Conservation (phyloP, 2,113 vertebrate species). For the Parus major region DNA sequence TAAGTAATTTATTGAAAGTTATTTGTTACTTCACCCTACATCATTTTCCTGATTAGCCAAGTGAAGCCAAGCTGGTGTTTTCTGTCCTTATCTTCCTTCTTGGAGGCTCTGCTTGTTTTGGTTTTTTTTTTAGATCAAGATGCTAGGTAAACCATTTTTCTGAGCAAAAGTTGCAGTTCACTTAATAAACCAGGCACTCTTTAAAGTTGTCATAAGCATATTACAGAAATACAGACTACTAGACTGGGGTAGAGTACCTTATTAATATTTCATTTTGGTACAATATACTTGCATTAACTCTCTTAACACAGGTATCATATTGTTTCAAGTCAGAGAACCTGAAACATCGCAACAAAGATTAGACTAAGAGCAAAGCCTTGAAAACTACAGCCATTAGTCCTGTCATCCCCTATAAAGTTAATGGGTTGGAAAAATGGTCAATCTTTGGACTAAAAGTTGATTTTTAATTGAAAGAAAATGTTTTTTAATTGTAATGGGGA, state of each 20-base stretch:
- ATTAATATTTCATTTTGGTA: constrained; percentile 72
- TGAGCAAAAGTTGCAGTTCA: constrained; percentile 48
- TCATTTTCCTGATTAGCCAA: constrained; percentile 45
- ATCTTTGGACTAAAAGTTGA: constrained; percentile 72
- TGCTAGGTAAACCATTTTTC: constrained; percentile 39
- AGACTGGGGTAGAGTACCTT: constrained; percentile 27
- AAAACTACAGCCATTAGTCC: constrained; percentile 69
- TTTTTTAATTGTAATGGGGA: constrained; percentile 68
- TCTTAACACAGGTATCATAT: constrained; percentile 63
- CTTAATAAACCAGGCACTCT: constrained; percentile 39
- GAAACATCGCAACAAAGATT: constrained; percentile 60
- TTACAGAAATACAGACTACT: constrained; percentile 51
- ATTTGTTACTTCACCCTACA: constrained; percentile 13
- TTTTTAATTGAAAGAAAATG: constrained; percentile 76
- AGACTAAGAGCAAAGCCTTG: constrained; percentile 61
- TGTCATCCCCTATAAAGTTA: constrained; percentile 71
- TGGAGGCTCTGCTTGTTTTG: constrained; percentile 3
- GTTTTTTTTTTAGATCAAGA: neutral
- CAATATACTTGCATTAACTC: constrained; percentile 68
- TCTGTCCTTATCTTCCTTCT: constrained; percentile 45
- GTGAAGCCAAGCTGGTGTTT: constrained; percentile 52
- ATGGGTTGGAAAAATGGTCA: constrained; percentile 73
- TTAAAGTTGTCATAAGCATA: constrained; percentile 54
- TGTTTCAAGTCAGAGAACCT: constrained; percentile 58
- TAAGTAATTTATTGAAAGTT: neutral